A percentile compares a stretch with the other conserved stretches of the same genome.
phyloP scores from a whole-genome alignment of 2,113 vertebrate species.

The Osmerus mordax region DNA sequence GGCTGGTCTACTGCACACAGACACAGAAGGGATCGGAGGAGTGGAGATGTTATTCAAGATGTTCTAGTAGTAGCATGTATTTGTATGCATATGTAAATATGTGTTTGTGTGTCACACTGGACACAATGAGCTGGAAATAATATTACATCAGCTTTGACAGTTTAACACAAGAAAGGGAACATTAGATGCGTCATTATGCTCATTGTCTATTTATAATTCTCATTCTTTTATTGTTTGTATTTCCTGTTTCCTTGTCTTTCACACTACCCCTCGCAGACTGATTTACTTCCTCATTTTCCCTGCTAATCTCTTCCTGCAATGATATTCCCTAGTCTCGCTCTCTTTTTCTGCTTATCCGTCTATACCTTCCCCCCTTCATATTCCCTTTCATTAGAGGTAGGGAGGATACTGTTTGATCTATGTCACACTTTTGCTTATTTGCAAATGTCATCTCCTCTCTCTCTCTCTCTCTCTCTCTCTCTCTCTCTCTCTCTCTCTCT shows the following conservation, averaged over 20 bases:
- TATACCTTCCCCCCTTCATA: not conserved
- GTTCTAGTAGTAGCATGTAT: not conserved
- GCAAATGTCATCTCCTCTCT: not conserved
- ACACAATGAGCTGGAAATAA: too few species aligned
- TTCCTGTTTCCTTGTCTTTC: not conserved
- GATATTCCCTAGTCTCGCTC: not conserved
- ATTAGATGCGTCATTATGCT: too few species aligned
- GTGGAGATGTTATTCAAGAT: not conserved
- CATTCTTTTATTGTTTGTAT: too few species aligned
- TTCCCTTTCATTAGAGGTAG: not conserved
- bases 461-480: not conserved
- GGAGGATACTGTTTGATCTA: not conserved
- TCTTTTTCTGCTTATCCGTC: not conserved
- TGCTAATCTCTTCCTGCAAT: not conserved
- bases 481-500: not conserved
- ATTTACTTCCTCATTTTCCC: not conserved
- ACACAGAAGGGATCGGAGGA: not conserved
- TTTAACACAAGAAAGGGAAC: too few species aligned
- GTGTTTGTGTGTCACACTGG: not conserved
- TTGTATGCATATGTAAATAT: not conserved
- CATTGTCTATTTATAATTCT: not conserved
- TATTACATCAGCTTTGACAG: too few species aligned
- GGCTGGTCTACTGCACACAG: constrained; percentile 7
- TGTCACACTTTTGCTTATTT: not conserved
- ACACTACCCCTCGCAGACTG: not conserved